Conservation (phyloP, 2,888 invertebrate genomes). For the Cerceris rybyensis region DNA sequence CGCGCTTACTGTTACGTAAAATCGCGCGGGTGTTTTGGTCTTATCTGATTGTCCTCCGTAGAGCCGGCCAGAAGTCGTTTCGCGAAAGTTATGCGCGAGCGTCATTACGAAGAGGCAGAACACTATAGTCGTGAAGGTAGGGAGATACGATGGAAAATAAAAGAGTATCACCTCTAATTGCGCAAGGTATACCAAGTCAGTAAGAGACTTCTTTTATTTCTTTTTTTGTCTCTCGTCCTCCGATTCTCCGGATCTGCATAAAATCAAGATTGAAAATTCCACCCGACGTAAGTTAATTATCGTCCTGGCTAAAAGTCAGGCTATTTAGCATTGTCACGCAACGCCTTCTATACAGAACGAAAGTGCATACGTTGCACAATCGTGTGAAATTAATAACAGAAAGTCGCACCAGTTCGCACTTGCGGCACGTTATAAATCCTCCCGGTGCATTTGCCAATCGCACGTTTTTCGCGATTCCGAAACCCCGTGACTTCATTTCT, state of each 20-base stretch:
- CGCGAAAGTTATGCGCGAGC: constrained; percentile 58
- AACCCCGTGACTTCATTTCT: no score
- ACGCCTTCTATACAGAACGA: constrained; percentile 6
- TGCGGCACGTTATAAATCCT: constrained; percentile 9
- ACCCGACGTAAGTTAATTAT: constrained; percentile 25
- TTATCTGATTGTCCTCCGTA: constrained; percentile 65
- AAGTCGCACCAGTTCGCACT: constrained; percentile 14
- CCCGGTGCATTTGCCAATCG: neutral
- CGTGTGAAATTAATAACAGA: constrained; percentile 46
- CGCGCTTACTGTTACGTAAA: constrained; percentile 32
- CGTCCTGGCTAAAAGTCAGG: constrained; percentile 1
- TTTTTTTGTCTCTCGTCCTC: neutral
- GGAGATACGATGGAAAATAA: constrained; percentile 7
- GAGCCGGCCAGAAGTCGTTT: constrained; percentile 56
- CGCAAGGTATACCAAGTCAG: constrained; percentile 20
- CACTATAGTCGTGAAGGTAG: neutral
- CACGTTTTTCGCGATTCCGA: neutral
- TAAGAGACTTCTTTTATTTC: neutral
- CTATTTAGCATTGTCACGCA: constrained; percentile 28
- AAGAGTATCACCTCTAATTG: constrained; percentile 42
- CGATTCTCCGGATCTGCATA: constrained; percentile 1
- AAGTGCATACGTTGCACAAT: constrained; percentile 37
- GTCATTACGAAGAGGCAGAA: constrained; percentile 44
- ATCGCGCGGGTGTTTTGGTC: constrained; percentile 59
- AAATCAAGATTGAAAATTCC: constrained; percentile 22